Conservation (phyloP, 2,113 vertebrate genomes). For the Chascanopsetta lugubris region DNA sequence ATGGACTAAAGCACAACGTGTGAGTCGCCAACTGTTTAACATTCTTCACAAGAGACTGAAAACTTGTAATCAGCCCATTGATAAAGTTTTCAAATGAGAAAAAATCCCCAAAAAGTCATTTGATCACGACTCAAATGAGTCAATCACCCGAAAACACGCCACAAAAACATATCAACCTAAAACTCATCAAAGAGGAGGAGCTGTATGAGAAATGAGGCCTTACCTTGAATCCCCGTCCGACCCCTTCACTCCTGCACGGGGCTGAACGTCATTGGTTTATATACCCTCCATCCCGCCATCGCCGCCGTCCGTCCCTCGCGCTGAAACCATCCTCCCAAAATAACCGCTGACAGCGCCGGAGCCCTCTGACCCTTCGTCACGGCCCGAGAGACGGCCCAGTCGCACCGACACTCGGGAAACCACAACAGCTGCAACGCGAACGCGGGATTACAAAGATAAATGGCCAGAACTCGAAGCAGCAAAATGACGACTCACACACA, state of each 20-base stretch:
- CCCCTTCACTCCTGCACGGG: background rate
- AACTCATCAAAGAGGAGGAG: too few species aligned
- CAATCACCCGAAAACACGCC: too few species aligned
- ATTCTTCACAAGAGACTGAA: background rate
- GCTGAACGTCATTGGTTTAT: conserved; percentile 51
- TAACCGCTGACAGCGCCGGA: conserved; percentile 69
- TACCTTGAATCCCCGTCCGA: conserved; percentile 47
- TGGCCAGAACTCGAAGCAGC: conserved; percentile 2
- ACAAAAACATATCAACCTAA: background rate
- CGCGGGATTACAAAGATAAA: conserved; percentile 24
- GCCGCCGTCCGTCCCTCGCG: conserved; percentile 32
- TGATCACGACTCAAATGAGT: background rate
- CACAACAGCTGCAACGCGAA: conserved; percentile 35
- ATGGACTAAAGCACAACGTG: conserved; percentile 1
- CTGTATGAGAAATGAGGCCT: background rate
- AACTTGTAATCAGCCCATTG: background rate
- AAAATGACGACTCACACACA: background rate
- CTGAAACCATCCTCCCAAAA: conserved; percentile 74
- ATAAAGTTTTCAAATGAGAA: background rate
- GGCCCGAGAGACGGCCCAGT: conserved; percentile 36
- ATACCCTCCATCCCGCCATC: conserved; percentile 65
- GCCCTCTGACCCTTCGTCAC: conserved; percentile 50
- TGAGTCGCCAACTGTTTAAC: background rate
- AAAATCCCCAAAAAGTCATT: background rate
- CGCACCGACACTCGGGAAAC: conserved; percentile 27